Base-by-base conservation (phyloP, 2,888 invertebrate species). In the Apamea crenata region DNA sequence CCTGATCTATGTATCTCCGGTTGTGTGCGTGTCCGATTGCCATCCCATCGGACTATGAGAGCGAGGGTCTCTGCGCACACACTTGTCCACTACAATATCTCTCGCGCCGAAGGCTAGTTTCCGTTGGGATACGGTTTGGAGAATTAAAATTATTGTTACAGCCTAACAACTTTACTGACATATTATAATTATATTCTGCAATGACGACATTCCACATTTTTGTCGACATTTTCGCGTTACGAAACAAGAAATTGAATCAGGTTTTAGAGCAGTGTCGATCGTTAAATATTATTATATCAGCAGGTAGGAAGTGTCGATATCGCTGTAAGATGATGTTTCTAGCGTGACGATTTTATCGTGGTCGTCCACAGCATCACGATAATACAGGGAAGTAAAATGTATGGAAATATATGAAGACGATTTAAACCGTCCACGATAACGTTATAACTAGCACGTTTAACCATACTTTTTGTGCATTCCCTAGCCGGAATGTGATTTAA, bases 191-290 rank as follows among this genome's bases (percentile, higher is more conserved):
- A 36, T 36, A 65, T 36, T 65, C 36, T 65, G 32, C 70, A 53
- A 21, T 36, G 66, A 40, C 25, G 36, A 66, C 36, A 8, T 66
- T 66, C 66, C 36, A 66, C 25, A 66, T 36, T 66, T 25, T 65
- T 65, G 32, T 65, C 21, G 65, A 6, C 21, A 32, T 32, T 65
- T 65, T 66, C 14, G 14, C 21, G 7, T 25, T 21, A 63, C 25
- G 12, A 32, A 59, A n/a, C 32, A 47, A 47, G 21, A 29, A 78
- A 50, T 25, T 77, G 1, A 78, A 65, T 65, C 44, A 65, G 65
- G 40, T 32, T 79, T 77, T 44, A 53, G 53, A 32, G 7, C 4
- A 12, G 40, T 50, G 1, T 10, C 18, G 18, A 63, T 40, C 25
- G 32, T 18, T 74, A 10, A 16, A 69, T 18, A 56, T 71, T 25